phyloP scores from a whole-genome alignment of 2,113 vertebrate genomes.

The Xenotilapia caudafasciata region DNA sequence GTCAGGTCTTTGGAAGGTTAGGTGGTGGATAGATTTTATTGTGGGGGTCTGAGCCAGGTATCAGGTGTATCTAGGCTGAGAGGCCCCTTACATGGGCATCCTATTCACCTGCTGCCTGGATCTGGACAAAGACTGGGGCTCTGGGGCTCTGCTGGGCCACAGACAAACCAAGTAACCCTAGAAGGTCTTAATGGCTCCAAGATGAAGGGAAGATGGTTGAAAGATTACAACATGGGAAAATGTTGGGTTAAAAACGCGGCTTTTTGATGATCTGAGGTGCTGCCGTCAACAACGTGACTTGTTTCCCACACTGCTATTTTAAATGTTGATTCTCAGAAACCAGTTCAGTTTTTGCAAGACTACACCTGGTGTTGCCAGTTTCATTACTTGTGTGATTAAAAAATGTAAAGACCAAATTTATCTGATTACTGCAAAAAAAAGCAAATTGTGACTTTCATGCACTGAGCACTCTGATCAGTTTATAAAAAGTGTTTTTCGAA shows the following conservation, averaged over 20 bases:
- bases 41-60: slow-evolving; percentile 40
- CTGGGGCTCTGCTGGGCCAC: slow-evolving; percentile 29
- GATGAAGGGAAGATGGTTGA: slow-evolving; percentile 50
- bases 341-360: not conserved
- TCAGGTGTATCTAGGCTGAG: slow-evolving; percentile 59
- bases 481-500: too few relatives aligned
- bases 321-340: not conserved
- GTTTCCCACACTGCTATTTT: not conserved
- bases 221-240: slow-evolving; percentile 53
- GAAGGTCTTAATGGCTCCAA: slow-evolving; percentile 57
- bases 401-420: not conserved
- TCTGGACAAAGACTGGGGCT: slow-evolving; percentile 46
- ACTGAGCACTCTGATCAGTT: too few relatives aligned
- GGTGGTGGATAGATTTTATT: not conserved
- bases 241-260: slow-evolving; percentile 16
- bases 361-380: not conserved
- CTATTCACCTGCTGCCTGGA: slow-evolving; percentile 49
- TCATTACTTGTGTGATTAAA: not conserved
- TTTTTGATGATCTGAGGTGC: not conserved
- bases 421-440: not conserved
- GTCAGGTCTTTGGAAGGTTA: not conserved
- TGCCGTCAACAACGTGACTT: not conserved
- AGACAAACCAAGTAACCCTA: slow-evolving; percentile 56
- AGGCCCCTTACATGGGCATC: slow-evolving; percentile 55
- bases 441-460: too few relatives aligned